These are phyloP conservation scores for Salticus scenicus DNA, from an alignment of 2,888 invertebrate genomes.

Conservation along the genomic window DNA sequence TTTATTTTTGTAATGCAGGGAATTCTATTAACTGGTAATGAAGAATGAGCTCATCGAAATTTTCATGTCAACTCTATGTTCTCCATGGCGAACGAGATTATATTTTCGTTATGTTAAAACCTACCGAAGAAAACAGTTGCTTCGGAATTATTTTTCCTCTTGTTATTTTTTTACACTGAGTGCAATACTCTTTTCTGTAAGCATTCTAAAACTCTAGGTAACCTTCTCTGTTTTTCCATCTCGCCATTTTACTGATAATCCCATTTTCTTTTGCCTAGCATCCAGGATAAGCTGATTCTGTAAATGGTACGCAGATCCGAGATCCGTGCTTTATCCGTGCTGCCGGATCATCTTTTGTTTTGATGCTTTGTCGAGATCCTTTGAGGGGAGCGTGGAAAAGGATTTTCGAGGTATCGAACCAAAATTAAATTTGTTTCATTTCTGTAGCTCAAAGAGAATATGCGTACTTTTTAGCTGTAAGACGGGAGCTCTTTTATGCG, in stretches of 20 bases:
- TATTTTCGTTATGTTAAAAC: no score
- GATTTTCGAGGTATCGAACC: background rate
- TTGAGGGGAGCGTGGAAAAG: background rate
- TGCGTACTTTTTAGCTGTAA: background rate
- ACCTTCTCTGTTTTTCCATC: no score
- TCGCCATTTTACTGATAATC: background rate
- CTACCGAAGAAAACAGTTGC: no score
- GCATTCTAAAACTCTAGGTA: no score
- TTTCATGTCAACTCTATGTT: no score
- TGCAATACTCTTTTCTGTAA: no score
- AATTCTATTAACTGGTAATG: no score
- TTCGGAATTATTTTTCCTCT: no score
- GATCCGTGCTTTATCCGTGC: background rate
- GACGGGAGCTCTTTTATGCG: background rate
- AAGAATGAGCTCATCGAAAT: no score
- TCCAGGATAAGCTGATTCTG: background rate
- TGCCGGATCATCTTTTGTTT: constrained; percentile 1
- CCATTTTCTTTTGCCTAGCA: background rate
- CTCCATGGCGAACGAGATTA: no score
- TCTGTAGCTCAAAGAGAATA: background rate
- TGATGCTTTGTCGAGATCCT: background rate
- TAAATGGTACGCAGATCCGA: background rate
- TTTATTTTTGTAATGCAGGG: no score
- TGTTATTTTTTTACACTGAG: no score
- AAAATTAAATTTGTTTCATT: constrained; percentile 10